Evolutionary conservation across 2,888 invertebrate genomes (phyloP).

Genomic region (Troides oblongomaculatus): DNA sequence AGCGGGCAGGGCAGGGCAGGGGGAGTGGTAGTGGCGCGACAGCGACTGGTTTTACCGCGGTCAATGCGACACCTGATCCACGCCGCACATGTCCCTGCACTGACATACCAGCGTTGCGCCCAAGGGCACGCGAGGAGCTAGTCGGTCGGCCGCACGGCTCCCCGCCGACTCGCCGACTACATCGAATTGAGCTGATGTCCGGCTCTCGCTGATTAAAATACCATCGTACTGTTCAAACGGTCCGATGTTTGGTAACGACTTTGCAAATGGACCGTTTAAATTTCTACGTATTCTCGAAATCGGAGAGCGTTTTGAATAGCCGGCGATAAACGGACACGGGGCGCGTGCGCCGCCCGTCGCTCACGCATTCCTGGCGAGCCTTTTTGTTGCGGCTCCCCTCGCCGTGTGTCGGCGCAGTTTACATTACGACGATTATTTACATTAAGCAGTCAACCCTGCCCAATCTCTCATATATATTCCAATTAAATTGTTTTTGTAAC

Average conservation of each 20-base stretch:
- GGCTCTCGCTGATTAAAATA: constrained; percentile 29
- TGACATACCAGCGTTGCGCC: constrained; percentile 47
- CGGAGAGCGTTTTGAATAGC: constrained; percentile 47
- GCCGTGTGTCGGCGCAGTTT: constrained; percentile 25
- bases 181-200: constrained; percentile 27
- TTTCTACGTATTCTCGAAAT: constrained; percentile 41
- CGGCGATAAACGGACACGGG: constrained; percentile 45
- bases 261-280: constrained; percentile 37
- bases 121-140: constrained; percentile 43
- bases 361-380: constrained; percentile 60
- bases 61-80: constrained; percentile 75
- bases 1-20: background rate
- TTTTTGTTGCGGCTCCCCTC: constrained; percentile 49
- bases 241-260: constrained; percentile 29
- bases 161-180: constrained; percentile 21
- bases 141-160: background rate
- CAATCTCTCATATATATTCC: background rate
- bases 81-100: constrained; percentile 58
- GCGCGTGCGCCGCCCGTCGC: constrained; percentile 51
- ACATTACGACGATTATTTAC: background rate
- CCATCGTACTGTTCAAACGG: constrained; percentile 23
- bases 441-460: background rate
- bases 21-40: constrained; percentile 33
- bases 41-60: constrained; percentile 61
- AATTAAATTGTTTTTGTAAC: background rate